Conservation (phyloP, 1,140 invertebrate genomes). For the Parasteatoda tepidariorum region DNA sequence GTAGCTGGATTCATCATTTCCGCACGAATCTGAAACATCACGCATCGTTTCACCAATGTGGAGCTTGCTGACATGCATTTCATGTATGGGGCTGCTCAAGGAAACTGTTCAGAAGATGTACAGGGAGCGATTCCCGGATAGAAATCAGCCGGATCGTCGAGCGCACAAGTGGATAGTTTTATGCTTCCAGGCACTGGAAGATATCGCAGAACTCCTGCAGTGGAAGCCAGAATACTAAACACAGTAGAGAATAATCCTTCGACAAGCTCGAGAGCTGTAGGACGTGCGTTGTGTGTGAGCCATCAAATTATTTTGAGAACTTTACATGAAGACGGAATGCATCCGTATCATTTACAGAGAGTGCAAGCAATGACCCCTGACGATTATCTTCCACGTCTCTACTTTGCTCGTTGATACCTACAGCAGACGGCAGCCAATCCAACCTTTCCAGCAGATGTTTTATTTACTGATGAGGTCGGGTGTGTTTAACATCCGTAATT, state of each 20-base stretch:
- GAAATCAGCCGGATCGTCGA: background rate
- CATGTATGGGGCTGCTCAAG: background rate
- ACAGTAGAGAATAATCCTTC: background rate
- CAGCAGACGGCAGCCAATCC: background rate
- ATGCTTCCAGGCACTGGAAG: background rate
- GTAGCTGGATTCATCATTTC: too few species aligned
- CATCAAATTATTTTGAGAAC: background rate
- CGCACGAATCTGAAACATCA: too few species aligned
- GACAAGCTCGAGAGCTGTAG: background rate
- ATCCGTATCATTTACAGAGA: conserved; percentile 14
- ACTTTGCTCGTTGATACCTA: conserved; percentile 3
- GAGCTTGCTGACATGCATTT: background rate
- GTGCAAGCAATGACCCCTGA: background rate
- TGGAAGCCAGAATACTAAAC: background rate
- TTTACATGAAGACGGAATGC: conserved; percentile 13
- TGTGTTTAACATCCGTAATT: background rate
- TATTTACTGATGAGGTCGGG: background rate
- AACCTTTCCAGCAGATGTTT: background rate
- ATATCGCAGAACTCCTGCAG: background rate
- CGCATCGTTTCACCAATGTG: background rate
- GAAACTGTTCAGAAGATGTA: background rate
- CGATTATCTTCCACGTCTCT: background rate
- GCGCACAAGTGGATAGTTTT: background rate
- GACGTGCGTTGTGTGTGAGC: background rate
- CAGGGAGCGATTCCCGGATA: background rate